Evolutionary conservation across 2,113 vertebrate genomes (phyloP).

Genomic region (Phalacrocorax aristotelis): DNA sequence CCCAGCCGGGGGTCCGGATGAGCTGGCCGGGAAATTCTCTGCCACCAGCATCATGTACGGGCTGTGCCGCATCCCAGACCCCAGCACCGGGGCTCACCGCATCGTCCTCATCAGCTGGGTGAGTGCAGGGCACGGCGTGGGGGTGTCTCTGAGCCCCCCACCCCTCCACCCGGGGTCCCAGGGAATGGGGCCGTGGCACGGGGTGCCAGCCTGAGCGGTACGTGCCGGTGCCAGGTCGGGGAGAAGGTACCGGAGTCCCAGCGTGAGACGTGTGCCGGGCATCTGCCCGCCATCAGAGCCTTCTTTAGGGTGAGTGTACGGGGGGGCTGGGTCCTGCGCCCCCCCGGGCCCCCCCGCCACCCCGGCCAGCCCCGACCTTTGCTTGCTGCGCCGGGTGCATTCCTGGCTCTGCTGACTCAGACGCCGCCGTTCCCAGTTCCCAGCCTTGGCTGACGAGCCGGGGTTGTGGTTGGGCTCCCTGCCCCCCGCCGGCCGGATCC

Average conservation of each 20-base stretch:
- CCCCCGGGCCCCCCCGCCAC: background rate
- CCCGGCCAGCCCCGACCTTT: background rate
- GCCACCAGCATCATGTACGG: slow-evolving; percentile 78
- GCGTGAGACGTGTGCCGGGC: slow-evolving; percentile 73
- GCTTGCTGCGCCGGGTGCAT: background rate
- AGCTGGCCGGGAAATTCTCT: slow-evolving; percentile 78
- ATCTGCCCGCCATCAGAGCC: slow-evolving; percentile 77
- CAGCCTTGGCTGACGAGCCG: background rate
- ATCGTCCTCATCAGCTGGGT: slow-evolving; percentile 84
- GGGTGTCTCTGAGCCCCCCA: background rate
- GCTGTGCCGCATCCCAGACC: slow-evolving; percentile 74
- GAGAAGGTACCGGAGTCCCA: slow-evolving; percentile 75
- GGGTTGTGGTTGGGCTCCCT: background rate
- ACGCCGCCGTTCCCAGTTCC: slow-evolving; percentile 12
- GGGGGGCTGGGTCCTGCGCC: no score
- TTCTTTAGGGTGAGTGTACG: slow-evolving; percentile 80
- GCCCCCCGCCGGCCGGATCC: background rate
- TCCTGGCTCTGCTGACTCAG: slow-evolving; percentile 38
- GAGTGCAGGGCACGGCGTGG: background rate
- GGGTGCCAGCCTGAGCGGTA: background rate
- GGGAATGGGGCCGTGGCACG: background rate
- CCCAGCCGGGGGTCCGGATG: slow-evolving; percentile 79
- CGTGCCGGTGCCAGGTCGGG: slow-evolving; percentile 71
- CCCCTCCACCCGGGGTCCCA: background rate
- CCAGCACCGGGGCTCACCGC: slow-evolving; percentile 53